Evolutionary conservation across 2,113 vertebrate genomes (phyloP).

Genomic region (Perccottus glenii): DNA sequence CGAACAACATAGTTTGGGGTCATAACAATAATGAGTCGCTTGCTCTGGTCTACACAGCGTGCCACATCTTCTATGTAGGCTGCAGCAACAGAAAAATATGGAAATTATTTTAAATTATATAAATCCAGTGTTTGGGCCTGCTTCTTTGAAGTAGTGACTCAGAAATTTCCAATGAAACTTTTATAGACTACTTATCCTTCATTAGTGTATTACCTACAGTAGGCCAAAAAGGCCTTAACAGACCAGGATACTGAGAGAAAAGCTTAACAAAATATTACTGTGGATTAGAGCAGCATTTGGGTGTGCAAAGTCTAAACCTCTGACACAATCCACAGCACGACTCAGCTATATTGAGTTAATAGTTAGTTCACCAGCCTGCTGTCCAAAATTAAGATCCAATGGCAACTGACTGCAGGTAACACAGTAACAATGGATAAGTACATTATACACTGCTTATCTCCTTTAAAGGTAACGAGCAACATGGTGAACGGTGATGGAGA

Average conservation of each 20-base stretch:
- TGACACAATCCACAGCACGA: background rate
- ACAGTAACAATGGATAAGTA: too few species aligned
- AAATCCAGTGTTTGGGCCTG: background rate
- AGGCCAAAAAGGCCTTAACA: background rate
- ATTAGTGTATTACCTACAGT: background rate
- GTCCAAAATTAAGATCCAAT: background rate
- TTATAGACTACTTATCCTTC: background rate
- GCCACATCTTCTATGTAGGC: slow-evolving; percentile 99
- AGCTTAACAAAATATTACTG: background rate
- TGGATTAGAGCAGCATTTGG: background rate
- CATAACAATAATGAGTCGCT: slow-evolving; percentile 97
- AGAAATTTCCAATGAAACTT: background rate
- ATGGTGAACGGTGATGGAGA: slow-evolving; percentile 41
- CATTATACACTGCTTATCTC: too few species aligned
- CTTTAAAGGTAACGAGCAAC: slow-evolving; percentile 14
- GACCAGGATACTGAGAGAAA: background rate
- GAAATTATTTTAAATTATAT: background rate
- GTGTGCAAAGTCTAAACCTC: background rate
- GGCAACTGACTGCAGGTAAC: background rate
- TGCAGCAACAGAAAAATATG: slow-evolving; percentile 61
- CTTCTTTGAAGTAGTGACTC: background rate
- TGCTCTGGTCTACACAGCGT: slow-evolving; percentile 98
- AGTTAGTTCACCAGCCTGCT: background rate
- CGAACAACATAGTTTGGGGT: slow-evolving; percentile 97
- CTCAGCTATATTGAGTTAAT: background rate